phyloP scores from a whole-genome alignment of 2,113 vertebrate species.

The Thamnophis sirtalis region DNA sequence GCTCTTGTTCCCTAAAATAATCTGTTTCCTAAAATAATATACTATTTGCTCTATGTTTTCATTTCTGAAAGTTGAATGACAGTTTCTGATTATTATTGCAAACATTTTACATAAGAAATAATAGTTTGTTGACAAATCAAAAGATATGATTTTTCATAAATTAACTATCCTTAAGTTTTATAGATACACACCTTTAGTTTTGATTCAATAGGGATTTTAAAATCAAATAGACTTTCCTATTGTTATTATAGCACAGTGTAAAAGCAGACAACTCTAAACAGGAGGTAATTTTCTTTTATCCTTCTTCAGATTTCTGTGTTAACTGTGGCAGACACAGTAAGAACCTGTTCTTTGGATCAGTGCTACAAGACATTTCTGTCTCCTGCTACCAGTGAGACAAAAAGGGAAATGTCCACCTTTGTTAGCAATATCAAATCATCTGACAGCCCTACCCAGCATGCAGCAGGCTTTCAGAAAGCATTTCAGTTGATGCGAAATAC shows the following conservation, averaged over 20 bases:
- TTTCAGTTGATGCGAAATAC: slow-evolving; percentile 93
- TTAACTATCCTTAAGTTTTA: slow-evolving; percentile 30
- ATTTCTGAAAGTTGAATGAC: not conserved
- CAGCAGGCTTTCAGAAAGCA: slow-evolving; percentile 90
- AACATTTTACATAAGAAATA: not conserved
- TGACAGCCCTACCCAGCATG: slow-evolving; percentile 88
- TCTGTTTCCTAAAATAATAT: not conserved
- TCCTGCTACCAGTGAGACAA: slow-evolving; percentile 95
- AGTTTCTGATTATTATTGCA: not conserved
- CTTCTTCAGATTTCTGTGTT: slow-evolving; percentile 85
- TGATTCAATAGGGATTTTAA: slow-evolving; percentile 33
- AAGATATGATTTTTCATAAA: slow-evolving; percentile 17
- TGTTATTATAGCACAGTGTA: not conserved
- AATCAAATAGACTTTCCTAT: slow-evolving; percentile 1
- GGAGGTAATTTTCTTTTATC: slow-evolving; percentile 30
- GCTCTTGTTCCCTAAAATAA: not conserved
- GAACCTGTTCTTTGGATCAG: slow-evolving; percentile 93
- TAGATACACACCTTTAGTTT: slow-evolving; percentile 20
- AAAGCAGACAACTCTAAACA: slow-evolving; percentile 5
- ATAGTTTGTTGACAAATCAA: slow-evolving; percentile 34
- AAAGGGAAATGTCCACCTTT: slow-evolving; percentile 95
- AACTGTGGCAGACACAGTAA: slow-evolving; percentile 84
- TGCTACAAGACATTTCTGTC: slow-evolving; percentile 95
- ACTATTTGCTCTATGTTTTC: not conserved
- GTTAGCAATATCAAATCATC: slow-evolving; percentile 85